phyloP scores from a whole-genome alignment of 2,797 vertebrate genomes.

The Acipenser ruthenus region DNA sequence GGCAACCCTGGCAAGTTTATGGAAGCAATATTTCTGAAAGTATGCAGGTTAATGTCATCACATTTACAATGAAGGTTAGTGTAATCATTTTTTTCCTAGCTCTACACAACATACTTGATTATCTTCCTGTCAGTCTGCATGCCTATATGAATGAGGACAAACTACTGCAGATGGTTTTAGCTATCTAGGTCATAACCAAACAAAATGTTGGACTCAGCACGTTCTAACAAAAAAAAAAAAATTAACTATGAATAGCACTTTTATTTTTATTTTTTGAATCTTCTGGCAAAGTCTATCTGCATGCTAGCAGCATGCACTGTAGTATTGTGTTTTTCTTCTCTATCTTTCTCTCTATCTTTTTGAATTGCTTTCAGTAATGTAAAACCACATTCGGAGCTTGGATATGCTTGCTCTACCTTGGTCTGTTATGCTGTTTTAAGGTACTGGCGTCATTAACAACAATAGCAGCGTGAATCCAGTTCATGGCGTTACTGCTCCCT shows the following conservation, averaged over 20 bases:
- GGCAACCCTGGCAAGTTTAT: slow-evolving; percentile 33
- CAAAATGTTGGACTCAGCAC: neutral
- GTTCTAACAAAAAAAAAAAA: neutral
- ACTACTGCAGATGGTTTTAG: neutral
- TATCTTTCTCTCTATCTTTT: no score
- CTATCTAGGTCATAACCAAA: neutral
- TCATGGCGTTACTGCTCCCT: no score
- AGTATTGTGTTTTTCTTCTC: no score
- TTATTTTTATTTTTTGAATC: neutral
- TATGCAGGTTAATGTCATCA: slow-evolving; percentile 26
- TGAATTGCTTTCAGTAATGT: no score
- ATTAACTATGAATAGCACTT: neutral
- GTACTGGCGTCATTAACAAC: no score
- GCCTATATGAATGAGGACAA: neutral
- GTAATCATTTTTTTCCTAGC: slow-evolving; percentile 17
- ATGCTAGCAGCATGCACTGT: no score
- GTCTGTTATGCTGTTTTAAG: no score
- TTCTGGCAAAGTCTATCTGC: no score
- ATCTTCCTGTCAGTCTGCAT: neutral
- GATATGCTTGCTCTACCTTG: no score
- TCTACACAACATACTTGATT: neutral
- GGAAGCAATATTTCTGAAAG: slow-evolving; percentile 29
- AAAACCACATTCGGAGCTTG: no score
- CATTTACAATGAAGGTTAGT: slow-evolving; percentile 34
- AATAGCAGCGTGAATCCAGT: no score